Evolutionary conservation across 2,797 vertebrate genomes (phyloP).

Genomic region (Dendrocincla tyrannina): DNA sequence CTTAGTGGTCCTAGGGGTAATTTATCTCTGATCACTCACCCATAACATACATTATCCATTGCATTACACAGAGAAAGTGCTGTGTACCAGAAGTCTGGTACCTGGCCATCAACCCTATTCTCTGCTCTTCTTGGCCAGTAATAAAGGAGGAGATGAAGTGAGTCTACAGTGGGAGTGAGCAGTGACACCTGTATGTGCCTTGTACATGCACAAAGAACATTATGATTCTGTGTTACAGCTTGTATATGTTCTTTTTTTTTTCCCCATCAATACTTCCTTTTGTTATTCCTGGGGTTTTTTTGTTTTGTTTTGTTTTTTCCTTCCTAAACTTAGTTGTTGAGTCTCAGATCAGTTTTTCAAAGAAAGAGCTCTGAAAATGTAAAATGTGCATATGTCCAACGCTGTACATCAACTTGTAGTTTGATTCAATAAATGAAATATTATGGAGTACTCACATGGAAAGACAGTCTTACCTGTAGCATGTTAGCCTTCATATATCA

Average conservation of each 20-base stretch:
- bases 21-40: not conserved
- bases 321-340: not conserved
- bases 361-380: not conserved
- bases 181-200: not conserved
- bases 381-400: not conserved
- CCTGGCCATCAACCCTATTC: not conserved
- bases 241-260: not conserved
- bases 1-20: not conserved
- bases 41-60: fast-evolving
- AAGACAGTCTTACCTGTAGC: not conserved
- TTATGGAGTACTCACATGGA: not conserved
- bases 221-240: not conserved
- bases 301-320: not conserved
- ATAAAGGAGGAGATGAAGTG: not conserved
- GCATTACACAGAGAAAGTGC: not conserved
- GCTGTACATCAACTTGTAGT: not conserved
- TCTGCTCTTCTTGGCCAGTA: not conserved
- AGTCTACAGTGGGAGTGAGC: not conserved
- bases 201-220: not conserved
- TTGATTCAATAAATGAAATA: not conserved
- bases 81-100: not conserved
- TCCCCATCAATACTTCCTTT: not conserved
- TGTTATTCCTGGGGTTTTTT: not conserved
- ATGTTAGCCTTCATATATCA: not conserved
- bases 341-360: not conserved